Conservation (phyloP, 2,888 invertebrate genomes). For the Drosophila helvetica region DNA sequence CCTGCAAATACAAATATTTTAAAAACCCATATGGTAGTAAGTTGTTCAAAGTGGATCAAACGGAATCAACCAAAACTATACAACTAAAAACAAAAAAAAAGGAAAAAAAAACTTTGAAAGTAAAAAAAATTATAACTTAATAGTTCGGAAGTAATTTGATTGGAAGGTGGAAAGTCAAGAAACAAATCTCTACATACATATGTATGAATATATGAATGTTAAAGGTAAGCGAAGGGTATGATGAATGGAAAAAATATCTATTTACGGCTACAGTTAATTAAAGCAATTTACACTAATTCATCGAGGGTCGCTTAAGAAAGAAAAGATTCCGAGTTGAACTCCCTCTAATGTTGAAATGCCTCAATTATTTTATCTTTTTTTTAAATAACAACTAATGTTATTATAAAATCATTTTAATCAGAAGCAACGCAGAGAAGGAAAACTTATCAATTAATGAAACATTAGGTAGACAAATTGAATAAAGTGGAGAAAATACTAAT, state of each 20-base stretch:
- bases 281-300: neutral
- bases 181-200: no score
- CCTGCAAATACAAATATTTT: conserved; percentile 82
- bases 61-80: neutral
- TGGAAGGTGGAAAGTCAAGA: neutral
- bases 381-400: neutral
- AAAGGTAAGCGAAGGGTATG: neutral
- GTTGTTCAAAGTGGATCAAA: no score
- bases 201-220: neutral
- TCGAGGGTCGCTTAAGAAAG: neutral
- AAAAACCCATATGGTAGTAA: neutral
- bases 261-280: neutral
- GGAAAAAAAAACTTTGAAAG: neutral
- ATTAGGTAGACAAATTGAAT: no score
- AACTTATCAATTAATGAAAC: no score
- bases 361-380: neutral
- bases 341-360: neutral
- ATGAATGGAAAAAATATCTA: neutral
- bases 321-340: neutral
- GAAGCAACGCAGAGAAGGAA: no score
- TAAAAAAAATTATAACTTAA: neutral
- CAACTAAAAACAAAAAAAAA: neutral
- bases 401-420: no score
- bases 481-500: no score
- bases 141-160: neutral